Percentiles rank a stretch among this genome's conserved stretches.
Evolutionary conservation across 2,888 invertebrate species (phyloP).

Genomic region (Horisme vitalbata): DNA sequence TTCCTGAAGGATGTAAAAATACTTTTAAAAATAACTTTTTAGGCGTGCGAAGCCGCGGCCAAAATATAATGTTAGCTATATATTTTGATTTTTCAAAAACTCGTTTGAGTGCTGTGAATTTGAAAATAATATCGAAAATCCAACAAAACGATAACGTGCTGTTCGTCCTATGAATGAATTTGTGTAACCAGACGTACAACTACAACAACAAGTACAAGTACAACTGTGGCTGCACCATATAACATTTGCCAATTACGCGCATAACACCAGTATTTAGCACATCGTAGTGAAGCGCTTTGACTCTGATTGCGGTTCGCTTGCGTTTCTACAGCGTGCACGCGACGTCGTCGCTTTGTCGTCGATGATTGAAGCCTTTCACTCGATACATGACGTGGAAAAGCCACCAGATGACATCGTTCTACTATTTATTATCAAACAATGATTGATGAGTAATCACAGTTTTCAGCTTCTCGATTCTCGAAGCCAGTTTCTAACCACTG

Average conservation of each 20-base stretch:
- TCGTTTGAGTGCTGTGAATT: too few relatives aligned
- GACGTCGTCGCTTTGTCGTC: slow-evolving; percentile 13
- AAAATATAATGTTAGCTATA: too few relatives aligned
- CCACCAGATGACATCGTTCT: slow-evolving; percentile 4
- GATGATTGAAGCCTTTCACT: slow-evolving; percentile 23
- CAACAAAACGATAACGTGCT: too few relatives aligned
- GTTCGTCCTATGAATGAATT: too few relatives aligned
- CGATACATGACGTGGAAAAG: slow-evolving; percentile 9
- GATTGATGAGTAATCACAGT: neutral
- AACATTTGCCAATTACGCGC: slow-evolving; percentile 25
- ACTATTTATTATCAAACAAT: slow-evolving; percentile 4
- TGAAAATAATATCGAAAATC: too few relatives aligned
- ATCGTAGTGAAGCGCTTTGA: slow-evolving; percentile 20
- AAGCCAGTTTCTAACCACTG: neutral
- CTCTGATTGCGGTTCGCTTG: slow-evolving; percentile 25
- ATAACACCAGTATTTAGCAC: slow-evolving; percentile 20
- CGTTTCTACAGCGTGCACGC: slow-evolving; percentile 15
- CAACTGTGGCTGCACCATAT: neutral
- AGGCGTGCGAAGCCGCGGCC: too few relatives aligned
- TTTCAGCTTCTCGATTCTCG: neutral
- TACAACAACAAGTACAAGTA: too few relatives aligned
- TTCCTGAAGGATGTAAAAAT: too few relatives aligned
- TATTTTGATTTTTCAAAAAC: too few relatives aligned
- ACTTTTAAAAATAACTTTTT: too few relatives aligned
- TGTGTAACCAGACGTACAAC: too few relatives aligned